Conservation (phyloP, 2,113 vertebrate genomes). For the Podiceps cristatus region DNA sequence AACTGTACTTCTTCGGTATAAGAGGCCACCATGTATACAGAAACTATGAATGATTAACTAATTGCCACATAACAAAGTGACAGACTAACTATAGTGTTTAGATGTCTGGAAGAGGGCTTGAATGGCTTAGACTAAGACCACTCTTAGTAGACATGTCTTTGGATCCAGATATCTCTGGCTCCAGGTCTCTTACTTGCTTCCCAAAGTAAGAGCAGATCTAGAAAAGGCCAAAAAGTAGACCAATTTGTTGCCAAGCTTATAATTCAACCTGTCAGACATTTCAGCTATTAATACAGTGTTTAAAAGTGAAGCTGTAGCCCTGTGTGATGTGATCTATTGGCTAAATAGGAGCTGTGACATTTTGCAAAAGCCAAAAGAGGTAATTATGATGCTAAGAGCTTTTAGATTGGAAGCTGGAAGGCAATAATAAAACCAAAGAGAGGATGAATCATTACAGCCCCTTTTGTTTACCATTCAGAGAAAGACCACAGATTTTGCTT, state of each 20-base stretch:
- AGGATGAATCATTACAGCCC: conserved; percentile 26
- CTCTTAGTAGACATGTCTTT: neutral
- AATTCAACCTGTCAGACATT: conserved; percentile 40
- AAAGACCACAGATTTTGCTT: conserved; percentile 7
- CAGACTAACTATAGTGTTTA: neutral
- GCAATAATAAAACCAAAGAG: conserved; percentile 33
- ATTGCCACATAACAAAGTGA: neutral
- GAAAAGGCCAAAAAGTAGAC: conserved; percentile 26
- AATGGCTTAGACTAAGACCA: neutral
- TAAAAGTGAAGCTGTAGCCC: conserved; percentile 51
- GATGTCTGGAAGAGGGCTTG: neutral
- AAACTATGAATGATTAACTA: neutral
- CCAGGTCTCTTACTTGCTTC: neutral
- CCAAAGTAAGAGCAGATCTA: conserved; percentile 18
- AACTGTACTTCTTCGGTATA: neutral
- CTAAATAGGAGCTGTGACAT: conserved; percentile 68
- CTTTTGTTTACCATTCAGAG: neutral
- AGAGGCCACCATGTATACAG: neutral
- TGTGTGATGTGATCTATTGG: conserved; percentile 55
- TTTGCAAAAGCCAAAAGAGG: conserved; percentile 63
- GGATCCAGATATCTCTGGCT: neutral
- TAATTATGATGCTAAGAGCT: conserved; percentile 53
- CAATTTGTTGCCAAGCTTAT: conserved; percentile 29
- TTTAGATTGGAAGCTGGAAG: conserved; percentile 60
- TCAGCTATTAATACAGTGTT: conserved; percentile 54